Conservation (phyloP, 2,797 vertebrate species). For the Cuculus canorus region DNA sequence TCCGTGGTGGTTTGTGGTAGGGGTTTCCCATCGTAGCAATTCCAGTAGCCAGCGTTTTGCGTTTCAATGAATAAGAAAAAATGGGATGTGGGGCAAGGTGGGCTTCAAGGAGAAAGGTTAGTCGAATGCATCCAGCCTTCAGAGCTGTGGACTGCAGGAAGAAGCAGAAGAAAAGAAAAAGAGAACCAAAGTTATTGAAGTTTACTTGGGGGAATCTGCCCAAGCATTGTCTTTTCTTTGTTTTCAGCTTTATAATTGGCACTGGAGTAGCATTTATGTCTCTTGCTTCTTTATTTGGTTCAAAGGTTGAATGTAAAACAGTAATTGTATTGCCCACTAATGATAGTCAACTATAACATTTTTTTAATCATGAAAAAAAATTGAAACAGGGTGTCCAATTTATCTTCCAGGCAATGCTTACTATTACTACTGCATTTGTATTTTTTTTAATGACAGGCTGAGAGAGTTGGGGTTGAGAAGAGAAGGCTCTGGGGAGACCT, state of each 20-base stretch:
- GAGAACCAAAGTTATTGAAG: not conserved
- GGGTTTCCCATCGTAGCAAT: fast-evolving
- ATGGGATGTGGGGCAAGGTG: not conserved
- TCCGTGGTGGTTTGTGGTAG: fast-evolving
- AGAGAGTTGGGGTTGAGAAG: too few species aligned
- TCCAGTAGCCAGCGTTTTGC: not conserved
- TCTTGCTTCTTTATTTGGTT: not conserved
- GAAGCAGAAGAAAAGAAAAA: not conserved
- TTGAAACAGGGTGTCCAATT: not conserved
- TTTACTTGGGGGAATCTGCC: not conserved
- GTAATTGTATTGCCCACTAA: not conserved
- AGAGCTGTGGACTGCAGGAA: not conserved
- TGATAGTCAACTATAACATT: not conserved
- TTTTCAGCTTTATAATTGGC: not conserved
- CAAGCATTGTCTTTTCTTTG: not conserved
- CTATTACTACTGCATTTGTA: too few species aligned
- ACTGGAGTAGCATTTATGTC: not conserved
- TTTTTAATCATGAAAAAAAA: not conserved
- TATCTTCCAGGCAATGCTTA: not conserved
- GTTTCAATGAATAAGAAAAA: not conserved
- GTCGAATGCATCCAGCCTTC: not conserved
- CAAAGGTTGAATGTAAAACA: not conserved
- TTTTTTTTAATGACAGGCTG: not conserved
- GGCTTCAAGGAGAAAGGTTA: not conserved
- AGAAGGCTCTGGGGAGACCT: too few species aligned